These are phyloP conservation scores for Sminthopsis crassicaudata DNA, from an alignment of 2,113 vertebrate genomes.

Conservation along the genomic window DNA sequence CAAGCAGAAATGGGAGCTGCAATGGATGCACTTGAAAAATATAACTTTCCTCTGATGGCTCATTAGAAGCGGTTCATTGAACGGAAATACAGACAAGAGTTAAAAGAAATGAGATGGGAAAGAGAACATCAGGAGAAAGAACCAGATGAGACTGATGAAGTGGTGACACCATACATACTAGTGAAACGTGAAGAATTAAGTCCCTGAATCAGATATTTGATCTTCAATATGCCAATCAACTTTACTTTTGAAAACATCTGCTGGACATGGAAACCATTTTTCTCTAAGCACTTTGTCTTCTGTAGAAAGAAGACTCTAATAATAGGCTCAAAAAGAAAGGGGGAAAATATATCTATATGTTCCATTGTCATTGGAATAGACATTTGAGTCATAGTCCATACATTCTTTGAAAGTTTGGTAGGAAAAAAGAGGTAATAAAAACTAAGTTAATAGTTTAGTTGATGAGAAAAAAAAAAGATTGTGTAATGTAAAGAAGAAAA, in stretches of 20 bases:
- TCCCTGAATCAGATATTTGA: constrained; percentile 14
- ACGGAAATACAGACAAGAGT: constrained; percentile 98
- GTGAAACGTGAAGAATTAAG: constrained; percentile 16
- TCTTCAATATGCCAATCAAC: background rate
- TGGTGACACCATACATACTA: constrained; percentile 1
- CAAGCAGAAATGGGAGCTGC: constrained; percentile 99
- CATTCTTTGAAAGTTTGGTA: background rate
- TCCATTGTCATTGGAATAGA: background rate
- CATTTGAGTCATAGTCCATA: background rate
- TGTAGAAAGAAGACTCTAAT: constrained; percentile 25
- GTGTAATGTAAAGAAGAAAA: too few species aligned
- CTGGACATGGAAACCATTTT: background rate
- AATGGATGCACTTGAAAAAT: constrained; percentile 99
- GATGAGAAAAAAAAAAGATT: constrained; percentile 85
- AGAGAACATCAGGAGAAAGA: constrained; percentile 96
- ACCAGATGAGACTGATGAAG: constrained; percentile 90
- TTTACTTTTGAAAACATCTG: constrained; percentile 34
- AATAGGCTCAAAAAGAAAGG: background rate
- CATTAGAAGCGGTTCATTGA: constrained; percentile 99
- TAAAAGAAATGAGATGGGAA: constrained; percentile 99
- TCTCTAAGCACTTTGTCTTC: constrained; percentile 2
- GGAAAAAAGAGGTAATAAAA: background rate
- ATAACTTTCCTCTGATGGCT: constrained; percentile 99
- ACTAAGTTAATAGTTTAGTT: background rate
- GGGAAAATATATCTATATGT: background rate